Evolutionary conservation across 1,140 invertebrate genomes (phyloP).

Genomic region (Rhyacophila brunnea): DNA sequence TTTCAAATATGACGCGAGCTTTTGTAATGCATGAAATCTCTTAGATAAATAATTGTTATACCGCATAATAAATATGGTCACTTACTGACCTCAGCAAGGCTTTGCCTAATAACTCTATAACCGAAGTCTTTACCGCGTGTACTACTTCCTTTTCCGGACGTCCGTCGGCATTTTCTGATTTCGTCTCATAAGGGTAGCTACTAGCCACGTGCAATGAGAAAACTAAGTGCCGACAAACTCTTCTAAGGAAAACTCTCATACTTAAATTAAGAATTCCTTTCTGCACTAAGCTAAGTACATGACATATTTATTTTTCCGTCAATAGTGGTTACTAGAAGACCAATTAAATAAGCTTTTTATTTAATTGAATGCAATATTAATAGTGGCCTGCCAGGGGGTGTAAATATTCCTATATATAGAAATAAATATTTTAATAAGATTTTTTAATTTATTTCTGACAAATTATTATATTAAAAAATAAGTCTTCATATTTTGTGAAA

Average conservation of each 20-base stretch:
- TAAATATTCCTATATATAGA: too few species aligned
- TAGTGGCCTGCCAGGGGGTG: too few species aligned
- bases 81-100: not conserved
- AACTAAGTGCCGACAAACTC: not conserved
- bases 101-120: constrained; percentile 24
- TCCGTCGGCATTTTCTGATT: not conserved
- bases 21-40: too few species aligned
- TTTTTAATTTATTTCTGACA: too few species aligned
- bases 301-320: constrained; percentile 3
- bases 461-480: too few species aligned
- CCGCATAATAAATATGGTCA: too few species aligned
- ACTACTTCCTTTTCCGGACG: constrained; percentile 12
- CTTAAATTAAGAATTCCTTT: constrained; percentile 14
- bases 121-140: constrained; percentile 1
- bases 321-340: not conserved
- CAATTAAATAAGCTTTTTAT: constrained; percentile 1
- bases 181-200: not conserved
- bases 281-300: not conserved
- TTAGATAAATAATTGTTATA: too few species aligned
- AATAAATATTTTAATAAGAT: too few species aligned
- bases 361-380: not conserved
- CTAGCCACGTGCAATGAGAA: not conserved
- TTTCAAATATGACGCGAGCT: too few species aligned
- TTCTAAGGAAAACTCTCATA: constrained; percentile 4
- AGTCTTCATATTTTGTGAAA: too few species aligned